Conservation (phyloP, 2,113 vertebrate species). For the Calidris pugnax region DNA sequence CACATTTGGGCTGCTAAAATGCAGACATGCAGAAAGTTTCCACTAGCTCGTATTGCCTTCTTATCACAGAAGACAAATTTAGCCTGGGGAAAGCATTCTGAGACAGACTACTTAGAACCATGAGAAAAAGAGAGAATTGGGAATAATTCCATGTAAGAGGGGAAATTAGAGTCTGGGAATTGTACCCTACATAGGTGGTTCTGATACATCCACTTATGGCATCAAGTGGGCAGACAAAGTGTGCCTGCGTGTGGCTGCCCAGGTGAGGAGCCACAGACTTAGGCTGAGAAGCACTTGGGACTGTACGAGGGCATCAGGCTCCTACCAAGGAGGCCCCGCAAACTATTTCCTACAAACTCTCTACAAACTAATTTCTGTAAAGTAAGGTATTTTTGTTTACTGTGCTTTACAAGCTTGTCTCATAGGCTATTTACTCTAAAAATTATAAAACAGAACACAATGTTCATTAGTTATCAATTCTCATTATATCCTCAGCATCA, state of each 20-base stretch:
- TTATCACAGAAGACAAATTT: conserved; percentile 29
- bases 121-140: not conserved
- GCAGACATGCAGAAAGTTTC: conserved; percentile 12
- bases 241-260: not conserved
- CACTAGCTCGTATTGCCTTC: not conserved
- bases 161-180: not conserved
- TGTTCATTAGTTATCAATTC: not conserved
- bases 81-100: not conserved
- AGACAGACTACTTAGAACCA: not conserved
- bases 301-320: not conserved
- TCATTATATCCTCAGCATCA: not conserved
- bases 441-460: not conserved
- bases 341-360: not conserved
- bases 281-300: not conserved
- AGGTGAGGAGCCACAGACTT: not conserved
- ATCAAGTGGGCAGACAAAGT: not conserved
- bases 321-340: not conserved
- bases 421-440: not conserved
- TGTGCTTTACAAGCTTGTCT: not conserved
- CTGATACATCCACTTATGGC: not conserved
- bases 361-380: not conserved
- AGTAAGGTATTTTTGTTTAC: not conserved
- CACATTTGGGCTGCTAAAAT: conserved; percentile 1
- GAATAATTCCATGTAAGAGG: not conserved
- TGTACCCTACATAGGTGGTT: not conserved